Evolutionary conservation across 2,797 vertebrate species (phyloP).

Genomic region (Cyprinodon diabolis): DNA sequence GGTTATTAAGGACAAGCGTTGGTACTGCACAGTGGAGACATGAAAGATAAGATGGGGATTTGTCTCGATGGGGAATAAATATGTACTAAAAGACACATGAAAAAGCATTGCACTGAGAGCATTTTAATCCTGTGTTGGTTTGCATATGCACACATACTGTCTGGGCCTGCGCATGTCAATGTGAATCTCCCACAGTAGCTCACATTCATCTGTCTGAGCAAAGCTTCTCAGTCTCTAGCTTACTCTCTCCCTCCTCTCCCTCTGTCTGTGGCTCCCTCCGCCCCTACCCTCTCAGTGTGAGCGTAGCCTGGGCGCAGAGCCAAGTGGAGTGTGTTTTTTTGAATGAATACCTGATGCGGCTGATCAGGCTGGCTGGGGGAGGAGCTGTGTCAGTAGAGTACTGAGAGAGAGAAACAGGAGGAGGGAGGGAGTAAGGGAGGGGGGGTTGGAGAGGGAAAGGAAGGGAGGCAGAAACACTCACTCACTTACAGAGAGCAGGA

Average conservation of each 20-base stretch:
- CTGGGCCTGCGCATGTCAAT: slow-evolving; percentile 34
- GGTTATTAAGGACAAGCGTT: slow-evolving; percentile 32
- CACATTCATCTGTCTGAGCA: slow-evolving; percentile 67
- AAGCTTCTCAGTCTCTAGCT: slow-evolving; percentile 62
- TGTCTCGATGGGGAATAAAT: slow-evolving; percentile 44
- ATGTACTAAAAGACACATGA: slow-evolving; percentile 51
- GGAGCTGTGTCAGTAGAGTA: slow-evolving; percentile 85
- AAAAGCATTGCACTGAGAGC: slow-evolving; percentile 40
- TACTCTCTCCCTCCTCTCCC: slow-evolving; percentile 46
- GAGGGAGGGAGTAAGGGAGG: slow-evolving; percentile 30
- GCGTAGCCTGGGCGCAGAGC: slow-evolving; percentile 82
- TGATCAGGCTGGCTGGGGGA: slow-evolving; percentile 89
- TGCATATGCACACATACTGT: slow-evolving; percentile 30
- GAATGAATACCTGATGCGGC: slow-evolving; percentile 96
- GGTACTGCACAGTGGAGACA: not conserved
- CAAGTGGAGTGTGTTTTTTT: slow-evolving; percentile 86
- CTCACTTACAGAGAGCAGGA: slow-evolving; percentile 43
- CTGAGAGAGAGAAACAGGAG: slow-evolving; percentile 70
- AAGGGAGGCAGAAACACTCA: slow-evolving; percentile 48
- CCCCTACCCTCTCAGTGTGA: slow-evolving; percentile 63
- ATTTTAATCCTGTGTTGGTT: slow-evolving; percentile 49
- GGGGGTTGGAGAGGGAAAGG: slow-evolving; percentile 31
- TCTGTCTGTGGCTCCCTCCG: slow-evolving; percentile 62
- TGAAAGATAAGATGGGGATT: slow-evolving; percentile 67
- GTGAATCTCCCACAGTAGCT: slow-evolving; percentile 52